Evolutionary conservation across 1,140 invertebrate species (phyloP), one percentile per base, ranked within the genome.

Genomic region (Diachasma alloeum): DNA sequence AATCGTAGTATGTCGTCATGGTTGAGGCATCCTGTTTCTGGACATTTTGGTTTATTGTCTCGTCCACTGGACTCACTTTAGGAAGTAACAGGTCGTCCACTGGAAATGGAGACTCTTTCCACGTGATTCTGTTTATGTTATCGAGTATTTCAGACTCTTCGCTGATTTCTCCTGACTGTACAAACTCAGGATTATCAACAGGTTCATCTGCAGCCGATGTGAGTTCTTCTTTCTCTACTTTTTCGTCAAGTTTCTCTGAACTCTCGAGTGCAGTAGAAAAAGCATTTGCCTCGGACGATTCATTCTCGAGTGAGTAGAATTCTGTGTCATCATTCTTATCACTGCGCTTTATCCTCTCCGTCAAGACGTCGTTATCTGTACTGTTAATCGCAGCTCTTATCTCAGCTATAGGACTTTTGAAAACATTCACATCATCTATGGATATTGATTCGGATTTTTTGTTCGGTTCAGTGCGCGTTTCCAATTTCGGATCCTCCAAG

Each of bases 101-200:
- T 9, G 84, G 86, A 48, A 87, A 86, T 0, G 84, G 82, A 4
- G 83, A 81, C 56, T 85, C 84, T 39, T 78, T 81, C 86, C 86
- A 87, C 19, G 67, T 81, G 66, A 87, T 84, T 6, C 79, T 77
- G 66, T 83, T 82, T 5, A 86, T 78, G 56, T 87, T 87, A 48
- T 85, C 82, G 15, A 59, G 0, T 1, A 53, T 24, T 13, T 74
- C 72, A 11, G 39, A 13, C 22, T 68, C 46, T 44, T 24, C n/a
- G 2, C 0, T 4, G 3, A 11, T 4, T 37, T n/a, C 63, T n/a
- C 31, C 31, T 31, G 31, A 31, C 31, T 13, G 2, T 6, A 36
- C 15, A 36, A n/a, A 31, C n/a, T 10, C 22, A 1, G 53, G 53
- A 59, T 9, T 19, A 3, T 59, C 17, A 6, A 31, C 6, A 31